Percentiles rank a stretch among this genome's conserved stretches.
Evolutionary conservation across 2,888 invertebrate species (phyloP).

Genomic region (Seira sanloemensis): DNA sequence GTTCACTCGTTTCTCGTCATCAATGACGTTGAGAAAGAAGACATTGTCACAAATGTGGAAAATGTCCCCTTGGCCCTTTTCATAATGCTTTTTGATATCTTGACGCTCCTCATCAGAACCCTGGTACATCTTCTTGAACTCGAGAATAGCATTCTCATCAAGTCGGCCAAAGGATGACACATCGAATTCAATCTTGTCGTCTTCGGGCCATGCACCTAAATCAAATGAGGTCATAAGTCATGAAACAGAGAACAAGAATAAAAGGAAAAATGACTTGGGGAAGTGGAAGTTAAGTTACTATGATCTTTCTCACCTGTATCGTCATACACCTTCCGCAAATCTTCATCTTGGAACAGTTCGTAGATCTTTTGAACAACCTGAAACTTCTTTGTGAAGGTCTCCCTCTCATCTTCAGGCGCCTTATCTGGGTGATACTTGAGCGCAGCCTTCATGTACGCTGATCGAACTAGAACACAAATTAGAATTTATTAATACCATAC

Average conservation of each 20-base stretch:
- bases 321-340: slow-evolving; percentile 68
- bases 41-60: slow-evolving; percentile 69
- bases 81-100: slow-evolving; percentile 68
- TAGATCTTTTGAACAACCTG: slow-evolving; percentile 68
- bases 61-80: slow-evolving; percentile 68
- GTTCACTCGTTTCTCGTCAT: slow-evolving; percentile 67
- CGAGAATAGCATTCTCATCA: slow-evolving; percentile 61
- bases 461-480: slow-evolving; percentile 56
- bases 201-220: slow-evolving; percentile 72
- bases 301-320: slow-evolving; percentile 72
- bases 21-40: slow-evolving; percentile 68
- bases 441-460: slow-evolving; percentile 70
- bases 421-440: slow-evolving; percentile 71
- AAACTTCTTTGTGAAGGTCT: slow-evolving; percentile 69
- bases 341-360: slow-evolving; percentile 69
- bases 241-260: too few species aligned
- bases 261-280: too few species aligned
- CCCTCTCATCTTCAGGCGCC: slow-evolving; percentile 60
- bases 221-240: too few species aligned
- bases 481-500: too few species aligned
- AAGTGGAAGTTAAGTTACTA: too few species aligned
- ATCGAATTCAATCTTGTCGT: slow-evolving; percentile 59
- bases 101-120: slow-evolving; percentile 70
- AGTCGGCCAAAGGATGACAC: slow-evolving; percentile 53
- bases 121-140: slow-evolving; percentile 67